Evolutionary conservation across 2,888 invertebrate species (phyloP).

Genomic region (Yponomeuta plumbellus): DNA sequence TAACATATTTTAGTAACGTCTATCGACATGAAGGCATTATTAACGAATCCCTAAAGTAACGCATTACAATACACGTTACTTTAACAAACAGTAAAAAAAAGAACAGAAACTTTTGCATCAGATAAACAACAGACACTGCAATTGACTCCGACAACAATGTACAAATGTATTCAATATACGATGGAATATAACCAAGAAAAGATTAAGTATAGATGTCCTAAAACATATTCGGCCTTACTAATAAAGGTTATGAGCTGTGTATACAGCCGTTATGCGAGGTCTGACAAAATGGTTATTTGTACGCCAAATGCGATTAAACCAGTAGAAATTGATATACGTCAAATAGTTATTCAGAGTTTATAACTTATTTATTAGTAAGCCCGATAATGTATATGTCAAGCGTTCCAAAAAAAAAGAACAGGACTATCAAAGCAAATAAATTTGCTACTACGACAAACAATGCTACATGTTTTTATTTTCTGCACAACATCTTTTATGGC

Average conservation of each 20-base stretch:
- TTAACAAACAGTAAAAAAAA: not conserved
- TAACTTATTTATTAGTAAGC: no score
- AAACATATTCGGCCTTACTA: no score
- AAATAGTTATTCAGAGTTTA: no score
- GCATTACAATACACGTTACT: no score
- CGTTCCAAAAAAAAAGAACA: constrained; percentile 17
- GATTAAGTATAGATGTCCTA: constrained; percentile 1
- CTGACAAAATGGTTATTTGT: no score
- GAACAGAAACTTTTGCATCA: not conserved
- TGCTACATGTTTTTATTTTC: constrained; percentile 27
- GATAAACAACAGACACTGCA: not conserved
- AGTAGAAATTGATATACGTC: no score
- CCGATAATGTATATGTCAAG: constrained; percentile 11
- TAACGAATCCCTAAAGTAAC: no score
- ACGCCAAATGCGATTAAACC: no score
- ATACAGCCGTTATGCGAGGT: no score
- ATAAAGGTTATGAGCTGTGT: no score
- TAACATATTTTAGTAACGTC: not conserved
- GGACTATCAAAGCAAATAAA: constrained; percentile 19
- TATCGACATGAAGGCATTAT: not conserved
- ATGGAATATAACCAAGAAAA: not conserved
- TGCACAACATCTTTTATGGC: constrained; percentile 30
- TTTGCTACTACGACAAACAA: constrained; percentile 19
- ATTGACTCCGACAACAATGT: not conserved
- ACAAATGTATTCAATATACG: no score